These are phyloP conservation scores for Andrena chrysosceles DNA, from an alignment of 2,888 invertebrate genomes.

Conservation along the genomic window DNA sequence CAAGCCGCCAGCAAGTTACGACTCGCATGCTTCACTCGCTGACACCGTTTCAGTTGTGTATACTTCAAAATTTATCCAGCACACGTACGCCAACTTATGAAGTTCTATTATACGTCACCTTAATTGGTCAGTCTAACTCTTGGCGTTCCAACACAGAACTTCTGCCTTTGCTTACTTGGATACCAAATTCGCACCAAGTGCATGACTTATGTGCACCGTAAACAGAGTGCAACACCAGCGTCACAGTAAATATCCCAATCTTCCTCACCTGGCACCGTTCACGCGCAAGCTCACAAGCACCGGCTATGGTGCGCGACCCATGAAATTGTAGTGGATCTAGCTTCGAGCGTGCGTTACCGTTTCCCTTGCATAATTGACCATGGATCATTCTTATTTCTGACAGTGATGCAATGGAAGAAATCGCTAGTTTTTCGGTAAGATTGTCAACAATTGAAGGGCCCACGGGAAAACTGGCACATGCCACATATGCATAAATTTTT, in stretches of 20 bases:
- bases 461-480: no score
- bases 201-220: conserved; percentile 10
- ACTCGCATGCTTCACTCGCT: background rate
- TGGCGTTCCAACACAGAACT: background rate
- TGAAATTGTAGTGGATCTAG: background rate
- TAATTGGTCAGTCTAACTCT: conserved; percentile 37
- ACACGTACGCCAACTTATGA: conserved; percentile 11
- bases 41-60: background rate
- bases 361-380: background rate
- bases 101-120: conserved; percentile 13
- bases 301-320: background rate
- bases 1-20: background rate
- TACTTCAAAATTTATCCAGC: background rate
- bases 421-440: background rate
- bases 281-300: conserved; percentile 5
- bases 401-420: no score
- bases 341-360: background rate
- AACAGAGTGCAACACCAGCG: conserved; percentile 20
- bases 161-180: conserved; percentile 16
- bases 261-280: conserved; percentile 18
- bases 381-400: background rate
- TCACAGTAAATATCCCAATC: conserved; percentile 41
- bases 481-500: no score
- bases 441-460: background rate
- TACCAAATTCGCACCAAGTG: conserved; percentile 35